Base-by-base conservation (phyloP, 2,888 invertebrate genomes). In the Zaprionus lineosus region DNA sequence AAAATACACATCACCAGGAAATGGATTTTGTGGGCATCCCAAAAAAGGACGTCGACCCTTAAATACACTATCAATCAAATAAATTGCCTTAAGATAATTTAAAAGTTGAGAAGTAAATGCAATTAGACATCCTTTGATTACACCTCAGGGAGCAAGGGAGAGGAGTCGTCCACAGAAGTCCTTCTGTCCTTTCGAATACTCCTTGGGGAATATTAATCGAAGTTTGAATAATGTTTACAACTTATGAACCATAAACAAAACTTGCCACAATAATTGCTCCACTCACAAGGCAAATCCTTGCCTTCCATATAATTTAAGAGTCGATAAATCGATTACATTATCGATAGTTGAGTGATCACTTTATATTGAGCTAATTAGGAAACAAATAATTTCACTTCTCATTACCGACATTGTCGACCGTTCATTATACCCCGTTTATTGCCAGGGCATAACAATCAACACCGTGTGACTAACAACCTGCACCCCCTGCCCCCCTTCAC, bases 381-480 rank as follows among this genome's bases (percentile, higher is more conserved):
- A 8, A 3, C 21, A 11, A 11, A 28, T 16, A 28, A 41, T 41
- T 55, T 19, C 2, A 8, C 1, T n/a, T 9, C 19, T 33, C 33
- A 34, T 59, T 34, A 60, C 24, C 21, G 34, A 33, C 21, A 28
- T 61, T 62, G 69, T 19, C 16, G 19, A 4, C 11, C 43, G 29
- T 53, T 62, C 47, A 39, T 57, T 64, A 50, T 39, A 48, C 55
- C n/a, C 55, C 53, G 63, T 47, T 74, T 52, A 58, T 44, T 15
- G 57, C 19, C 57, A 67, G 73, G 41, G 67, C 68, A 67, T 39
- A 61, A 73, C 70, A 74, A 81, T 76, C 77, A 76, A 64, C 77
- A 44, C 64, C 55, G 51, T 74, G 60, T 57, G 58, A 56, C 77
- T 59, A 74, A 74, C 74, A 69, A 58, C 65, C 53, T 52, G 59